A percentile compares a stretch with the other conserved stretches of the same genome.
phyloP scores from a whole-genome alignment of 2,113 vertebrate genomes.

The Mustela lutreola region DNA sequence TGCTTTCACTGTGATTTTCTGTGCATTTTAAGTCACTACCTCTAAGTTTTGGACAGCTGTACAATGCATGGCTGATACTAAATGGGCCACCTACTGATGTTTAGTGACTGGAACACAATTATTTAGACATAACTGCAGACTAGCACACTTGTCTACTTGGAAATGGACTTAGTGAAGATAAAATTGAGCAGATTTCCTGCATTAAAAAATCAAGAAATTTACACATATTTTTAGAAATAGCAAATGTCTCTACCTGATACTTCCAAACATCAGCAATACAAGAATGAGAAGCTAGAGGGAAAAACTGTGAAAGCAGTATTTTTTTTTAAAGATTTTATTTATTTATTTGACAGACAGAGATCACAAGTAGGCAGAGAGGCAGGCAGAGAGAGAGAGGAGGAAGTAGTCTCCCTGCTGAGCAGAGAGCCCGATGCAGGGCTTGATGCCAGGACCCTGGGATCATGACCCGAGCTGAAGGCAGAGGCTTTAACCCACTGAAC shows the following conservation, averaged over 20 bases:
- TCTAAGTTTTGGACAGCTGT: conserved; percentile 79
- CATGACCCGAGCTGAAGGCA: too few species aligned
- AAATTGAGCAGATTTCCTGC: conserved; percentile 79
- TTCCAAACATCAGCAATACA: conserved; percentile 26
- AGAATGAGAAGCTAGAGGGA: neutral
- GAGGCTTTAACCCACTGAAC: too few species aligned
- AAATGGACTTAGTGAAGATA: conserved; percentile 82
- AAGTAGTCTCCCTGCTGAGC: too few species aligned
- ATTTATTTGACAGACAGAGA: too few species aligned
- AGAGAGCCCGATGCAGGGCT: too few species aligned
- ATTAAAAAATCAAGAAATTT: conserved; percentile 13
- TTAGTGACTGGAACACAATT: conserved; percentile 83
- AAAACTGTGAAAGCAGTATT: conserved; percentile 7
- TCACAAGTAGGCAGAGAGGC: too few species aligned
- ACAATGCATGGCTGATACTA: conserved; percentile 77
- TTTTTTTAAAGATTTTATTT: neutral
- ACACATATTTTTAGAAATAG: conserved; percentile 69
- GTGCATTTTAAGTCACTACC: conserved; percentile 79
- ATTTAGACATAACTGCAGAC: conserved; percentile 77
- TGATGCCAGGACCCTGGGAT: too few species aligned
- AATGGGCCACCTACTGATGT: conserved; percentile 79
- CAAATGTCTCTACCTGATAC: neutral
- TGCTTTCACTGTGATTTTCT: conserved; percentile 75
- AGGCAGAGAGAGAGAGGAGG: too few species aligned
- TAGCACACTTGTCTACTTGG: conserved; percentile 80